A percentile compares a stretch with the other conserved stretches of the same genome.
Evolutionary conservation across 2,888 invertebrate species (phyloP).

Genomic region (Tubulanus polymorphus): DNA sequence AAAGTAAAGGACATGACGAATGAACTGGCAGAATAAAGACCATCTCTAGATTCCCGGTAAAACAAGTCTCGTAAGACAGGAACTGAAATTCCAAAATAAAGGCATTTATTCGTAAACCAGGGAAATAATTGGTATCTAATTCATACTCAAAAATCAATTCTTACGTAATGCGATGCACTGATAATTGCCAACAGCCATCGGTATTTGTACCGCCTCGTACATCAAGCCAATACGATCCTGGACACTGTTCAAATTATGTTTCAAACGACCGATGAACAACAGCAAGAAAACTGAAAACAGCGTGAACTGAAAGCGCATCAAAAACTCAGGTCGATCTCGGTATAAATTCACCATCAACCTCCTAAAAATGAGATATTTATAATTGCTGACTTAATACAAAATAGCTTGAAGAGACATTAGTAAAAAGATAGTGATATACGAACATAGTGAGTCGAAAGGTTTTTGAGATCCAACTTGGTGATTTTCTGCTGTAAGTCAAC

Average conservation of each 20-base stretch:
- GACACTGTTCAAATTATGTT: constrained; percentile 31
- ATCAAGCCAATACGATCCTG: constrained; percentile 40
- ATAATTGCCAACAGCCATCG: no score
- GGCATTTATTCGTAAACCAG: no score
- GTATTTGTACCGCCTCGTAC: constrained; percentile 32
- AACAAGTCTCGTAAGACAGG: constrained; percentile 34
- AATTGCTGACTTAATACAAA: no score
- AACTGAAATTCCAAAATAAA: no score
- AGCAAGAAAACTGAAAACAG: constrained; percentile 34
- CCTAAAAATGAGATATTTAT: constrained; percentile 25
- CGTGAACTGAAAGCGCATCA: constrained; percentile 28
- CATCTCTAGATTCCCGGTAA: constrained; percentile 38
- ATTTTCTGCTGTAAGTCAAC: neutral
- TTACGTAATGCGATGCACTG: no score
- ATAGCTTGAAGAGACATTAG: no score
- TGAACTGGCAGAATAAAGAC: constrained; percentile 30
- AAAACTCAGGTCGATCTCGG: constrained; percentile 30
- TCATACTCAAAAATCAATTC: no score
- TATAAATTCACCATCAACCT: constrained; percentile 36
- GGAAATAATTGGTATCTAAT: no score
- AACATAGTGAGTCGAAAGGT: no score
- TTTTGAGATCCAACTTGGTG: neutral
- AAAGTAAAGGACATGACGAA: no score
- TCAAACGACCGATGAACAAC: constrained; percentile 34
- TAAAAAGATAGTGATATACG: no score